Percentiles rank a stretch among this genome's conserved stretches.
These are phyloP conservation scores for Zosterops lateralis DNA, from an alignment of 2,113 vertebrate genomes.

Conservation along the genomic window DNA sequence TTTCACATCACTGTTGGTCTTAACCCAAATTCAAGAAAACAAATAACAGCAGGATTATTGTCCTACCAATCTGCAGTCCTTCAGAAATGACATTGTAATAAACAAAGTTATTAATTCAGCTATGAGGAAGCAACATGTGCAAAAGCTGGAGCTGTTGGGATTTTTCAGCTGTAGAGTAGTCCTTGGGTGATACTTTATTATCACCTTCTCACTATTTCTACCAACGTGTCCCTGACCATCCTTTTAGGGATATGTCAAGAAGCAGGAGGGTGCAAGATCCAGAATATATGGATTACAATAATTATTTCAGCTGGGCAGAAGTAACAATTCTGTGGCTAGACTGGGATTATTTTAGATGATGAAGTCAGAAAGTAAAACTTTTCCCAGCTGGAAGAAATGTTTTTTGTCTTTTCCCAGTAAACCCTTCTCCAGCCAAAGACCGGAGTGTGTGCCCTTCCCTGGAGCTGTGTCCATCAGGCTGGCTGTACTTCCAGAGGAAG, in stretches of 20 bases:
- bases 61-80: background rate
- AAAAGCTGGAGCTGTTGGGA: background rate
- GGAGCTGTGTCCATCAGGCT: conserved; percentile 43
- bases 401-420: conserved; percentile 1
- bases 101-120: background rate
- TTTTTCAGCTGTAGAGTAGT: background rate
- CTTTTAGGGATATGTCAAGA: background rate
- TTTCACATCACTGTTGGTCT: background rate
- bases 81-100: background rate
- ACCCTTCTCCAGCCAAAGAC: background rate
- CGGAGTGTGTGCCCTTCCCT: background rate
- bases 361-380: background rate
- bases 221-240: background rate
- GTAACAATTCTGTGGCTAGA: background rate
- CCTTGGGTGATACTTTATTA: background rate
- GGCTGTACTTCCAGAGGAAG: conserved; percentile 50
- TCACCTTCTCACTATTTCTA: background rate
- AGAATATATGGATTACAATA: background rate
- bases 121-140: background rate
- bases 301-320: background rate
- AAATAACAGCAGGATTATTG: background rate
- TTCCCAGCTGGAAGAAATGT: background rate
- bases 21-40: background rate
- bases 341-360: background rate
- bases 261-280: background rate